Conservation (phyloP, 2,113 vertebrate species). For the Hemicordylus capensis region DNA sequence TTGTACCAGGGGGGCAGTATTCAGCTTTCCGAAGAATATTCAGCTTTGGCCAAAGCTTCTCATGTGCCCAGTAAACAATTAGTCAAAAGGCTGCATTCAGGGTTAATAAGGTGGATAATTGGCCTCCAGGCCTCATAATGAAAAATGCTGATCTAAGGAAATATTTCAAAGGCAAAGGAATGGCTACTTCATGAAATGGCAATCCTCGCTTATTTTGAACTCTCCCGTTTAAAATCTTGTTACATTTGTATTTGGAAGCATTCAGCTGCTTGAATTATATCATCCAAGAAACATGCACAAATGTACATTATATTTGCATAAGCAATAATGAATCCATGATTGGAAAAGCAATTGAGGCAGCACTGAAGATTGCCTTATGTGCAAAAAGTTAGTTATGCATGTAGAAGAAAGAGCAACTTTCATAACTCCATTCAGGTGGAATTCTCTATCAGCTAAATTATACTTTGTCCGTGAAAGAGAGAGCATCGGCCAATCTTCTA, state of each 20-base stretch:
- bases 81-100: too few relatives aligned
- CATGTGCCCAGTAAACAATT: too few relatives aligned
- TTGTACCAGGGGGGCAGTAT: too few relatives aligned
- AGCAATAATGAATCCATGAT: slow-evolving; percentile 1
- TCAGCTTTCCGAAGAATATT: too few relatives aligned
- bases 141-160: too few relatives aligned
- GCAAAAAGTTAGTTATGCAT: slow-evolving; percentile 2
- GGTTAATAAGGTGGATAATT: too few relatives aligned
- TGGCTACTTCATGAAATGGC: not conserved
- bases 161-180: not conserved
- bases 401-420: slow-evolving; percentile 33
- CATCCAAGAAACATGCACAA: not conserved
- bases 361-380: slow-evolving; percentile 14
- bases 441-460: slow-evolving; percentile 61
- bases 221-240: not conserved
- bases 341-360: not conserved
- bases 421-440: slow-evolving; percentile 41
- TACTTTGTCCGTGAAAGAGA: slow-evolving; percentile 41
- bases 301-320: not conserved
- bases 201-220: not conserved
- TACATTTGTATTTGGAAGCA: not conserved
- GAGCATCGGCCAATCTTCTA: slow-evolving; percentile 44
- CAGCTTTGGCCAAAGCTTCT: too few relatives aligned
- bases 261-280: not conserved
- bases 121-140: too few relatives aligned